Evolutionary conservation across 2,797 vertebrate species (phyloP), one percentile per base, ranked within the genome.

Genomic region (Myripristis murdjan): DNA sequence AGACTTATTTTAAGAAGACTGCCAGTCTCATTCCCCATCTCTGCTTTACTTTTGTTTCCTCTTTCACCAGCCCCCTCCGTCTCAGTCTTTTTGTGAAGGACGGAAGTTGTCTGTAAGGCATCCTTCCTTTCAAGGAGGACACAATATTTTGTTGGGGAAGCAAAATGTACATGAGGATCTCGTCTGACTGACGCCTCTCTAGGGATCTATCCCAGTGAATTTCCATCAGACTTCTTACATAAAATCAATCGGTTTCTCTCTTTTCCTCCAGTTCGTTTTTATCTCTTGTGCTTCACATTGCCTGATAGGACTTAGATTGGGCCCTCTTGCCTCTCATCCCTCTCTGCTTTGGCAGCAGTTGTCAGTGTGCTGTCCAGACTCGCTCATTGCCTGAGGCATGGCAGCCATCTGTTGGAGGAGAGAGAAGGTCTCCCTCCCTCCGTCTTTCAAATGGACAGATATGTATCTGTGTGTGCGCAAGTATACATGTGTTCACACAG

Each of bases 351-450:
- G 87, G 87, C 84, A 87, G 83, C 84, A 83, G 85, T 89, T 85
- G 87, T 84, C 73, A 70, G 54, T 70, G 51, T 59, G 76, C 73
- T 66, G 85, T 91, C 89, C 89, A 88, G 84, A 86, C 86, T 87
- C 64, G 79, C 76, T 89, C 84, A 87, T 83, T 84, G 87, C 91
- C 83, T 11, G 16, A 80, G 87, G 91, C 86, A 33, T 71, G 75
- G 83, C 73, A 76, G 84, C 90, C 90, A 93, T 93, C 91, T 93
- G 91, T 85, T 55, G 59, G 47, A 81, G 39, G 56, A 81, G 78
- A 72, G 79, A 58, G 67, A 73, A 75, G 66, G 55, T 65, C 60
- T 76, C 74, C 48, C 22, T 84, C 72, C 63, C 63, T 28, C 41
- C 26, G 61, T 84, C 79, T 80, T 64, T 81, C 63, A 75, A 57